Evolutionary conservation across 2,113 vertebrate species (phyloP).

Genomic region (Nannospalax galili): DNA sequence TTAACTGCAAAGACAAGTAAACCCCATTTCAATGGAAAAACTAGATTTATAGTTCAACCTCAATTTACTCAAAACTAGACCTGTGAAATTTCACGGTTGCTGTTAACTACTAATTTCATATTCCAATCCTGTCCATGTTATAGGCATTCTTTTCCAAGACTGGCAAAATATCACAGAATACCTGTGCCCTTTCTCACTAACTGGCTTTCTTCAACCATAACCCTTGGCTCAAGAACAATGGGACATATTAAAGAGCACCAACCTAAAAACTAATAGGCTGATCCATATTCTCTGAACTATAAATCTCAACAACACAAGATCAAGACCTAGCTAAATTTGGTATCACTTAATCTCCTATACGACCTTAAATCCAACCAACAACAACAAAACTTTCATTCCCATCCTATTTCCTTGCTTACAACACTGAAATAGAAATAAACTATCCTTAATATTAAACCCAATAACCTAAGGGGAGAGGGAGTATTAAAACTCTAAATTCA

Average conservation of each 20-base stretch:
- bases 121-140: not conserved
- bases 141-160: not conserved
- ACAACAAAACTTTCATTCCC: not conserved
- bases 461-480: not conserved
- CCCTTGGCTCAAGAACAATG: not conserved
- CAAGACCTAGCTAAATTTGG: not conserved
- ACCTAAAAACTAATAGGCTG: not conserved
- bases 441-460: not conserved
- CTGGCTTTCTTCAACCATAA: slow-evolving; percentile 43
- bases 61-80: not conserved
- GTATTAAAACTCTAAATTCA: not conserved
- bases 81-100: not conserved
- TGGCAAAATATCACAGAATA: slow-evolving; percentile 11
- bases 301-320: not conserved
- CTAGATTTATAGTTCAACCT: slow-evolving; percentile 25
- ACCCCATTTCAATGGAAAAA: slow-evolving; percentile 31
- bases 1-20: not conserved
- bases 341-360: not conserved
- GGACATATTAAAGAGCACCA: not conserved
- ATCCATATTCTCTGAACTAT: slow-evolving; percentile 2
- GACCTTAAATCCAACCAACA: not conserved
- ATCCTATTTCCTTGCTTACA: slow-evolving; percentile 17
- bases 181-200: not conserved
- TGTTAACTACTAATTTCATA: not conserved
- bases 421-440: slow-evolving; percentile 35